Evolutionary conservation across 2,113 vertebrate genomes (phyloP).

Genomic region (Synchiropus splendidus): DNA sequence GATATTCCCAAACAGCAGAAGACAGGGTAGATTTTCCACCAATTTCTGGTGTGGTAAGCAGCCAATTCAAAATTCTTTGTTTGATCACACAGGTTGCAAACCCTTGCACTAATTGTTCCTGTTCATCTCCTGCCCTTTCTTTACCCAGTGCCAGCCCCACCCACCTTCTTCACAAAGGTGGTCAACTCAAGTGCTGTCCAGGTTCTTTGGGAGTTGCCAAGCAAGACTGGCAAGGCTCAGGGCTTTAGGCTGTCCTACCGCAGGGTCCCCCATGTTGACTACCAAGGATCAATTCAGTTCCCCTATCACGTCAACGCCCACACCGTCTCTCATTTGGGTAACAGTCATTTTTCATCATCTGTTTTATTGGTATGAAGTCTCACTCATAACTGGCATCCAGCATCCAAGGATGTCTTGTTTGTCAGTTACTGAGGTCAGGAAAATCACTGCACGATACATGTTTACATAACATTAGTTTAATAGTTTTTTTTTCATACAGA

Average conservation of each 20-base stretch:
- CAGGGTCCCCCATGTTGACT: slow-evolving; percentile 54
- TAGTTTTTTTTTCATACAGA: no score
- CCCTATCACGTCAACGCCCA: slow-evolving; percentile 50
- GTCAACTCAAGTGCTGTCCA: slow-evolving; percentile 55
- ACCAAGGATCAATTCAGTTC: slow-evolving; percentile 55
- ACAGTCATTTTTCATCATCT: slow-evolving; percentile 13
- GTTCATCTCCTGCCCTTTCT: background rate
- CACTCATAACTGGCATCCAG: background rate
- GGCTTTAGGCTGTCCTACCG: slow-evolving; percentile 67
- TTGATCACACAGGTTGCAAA: no score
- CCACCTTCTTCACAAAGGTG: slow-evolving; percentile 65
- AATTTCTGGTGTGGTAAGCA: no score
- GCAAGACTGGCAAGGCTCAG: slow-evolving; percentile 49
- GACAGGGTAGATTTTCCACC: no score
- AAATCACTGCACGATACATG: no score
- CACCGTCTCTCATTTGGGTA: slow-evolving; percentile 56
- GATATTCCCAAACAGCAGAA: no score
- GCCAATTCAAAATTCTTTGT: no score
- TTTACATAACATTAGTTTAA: no score
- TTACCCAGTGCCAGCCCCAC: slow-evolving; percentile 51
- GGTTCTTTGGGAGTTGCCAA: slow-evolving; percentile 66
- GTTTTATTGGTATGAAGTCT: background rate
- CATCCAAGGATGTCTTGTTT: background rate
- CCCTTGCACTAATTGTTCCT: background rate
- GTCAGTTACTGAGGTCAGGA: no score